Evolutionary conservation across 2,113 vertebrate species (phyloP), one percentile per base, ranked within the genome.

Genomic region (Sinocyclocheilus grahami): DNA sequence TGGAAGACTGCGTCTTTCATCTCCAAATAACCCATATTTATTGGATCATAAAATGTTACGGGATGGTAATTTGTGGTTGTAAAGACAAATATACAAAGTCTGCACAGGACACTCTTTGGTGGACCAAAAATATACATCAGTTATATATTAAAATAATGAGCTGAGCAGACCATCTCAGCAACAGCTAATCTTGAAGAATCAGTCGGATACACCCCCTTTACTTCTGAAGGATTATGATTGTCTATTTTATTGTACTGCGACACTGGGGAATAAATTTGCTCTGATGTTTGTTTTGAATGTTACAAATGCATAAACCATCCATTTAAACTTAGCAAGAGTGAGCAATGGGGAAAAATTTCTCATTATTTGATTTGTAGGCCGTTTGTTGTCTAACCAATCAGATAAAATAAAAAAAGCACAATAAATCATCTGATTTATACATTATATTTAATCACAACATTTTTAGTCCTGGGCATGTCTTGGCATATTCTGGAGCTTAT

Each of bases 11-110:
- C 37, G 18, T 24, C 78, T 81, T 60, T 65, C 78, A 81, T 81
- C 58, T 81, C 37, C 78, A 60, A 81, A 65, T 65, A 65, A 81
- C 78, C 78, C 60, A 46, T 58, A 78, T 65, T 65, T 81, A 65
- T 63, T 42, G 12, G 58, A 81, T 63, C 20, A 27, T 39, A 81
- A 81, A 81, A 81, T 55, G 78, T 81, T 65, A 81, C n/a, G 18
- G 58, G 60, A 81, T 4, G 16, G 53, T 78, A 78, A 78, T 58
- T 78, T 78, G 53, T 39, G 77, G 77, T 78, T 60, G 77, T 78
- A 78, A 60, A 60, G 77, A 60, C 53, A 78, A 5, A 78, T 60
- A 20, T 60, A 78, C 77, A 78, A 78, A 78, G 77, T 60, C 53
- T 78, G 30, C 16, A 37, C 30, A 60, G 9, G 77, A 78, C 51